Evolutionary conservation across 64 coral and sea anemone genomes (phyloP), one percentile per base, ranked within the genome.

Genomic region (Platygyra sinensis): DNA sequence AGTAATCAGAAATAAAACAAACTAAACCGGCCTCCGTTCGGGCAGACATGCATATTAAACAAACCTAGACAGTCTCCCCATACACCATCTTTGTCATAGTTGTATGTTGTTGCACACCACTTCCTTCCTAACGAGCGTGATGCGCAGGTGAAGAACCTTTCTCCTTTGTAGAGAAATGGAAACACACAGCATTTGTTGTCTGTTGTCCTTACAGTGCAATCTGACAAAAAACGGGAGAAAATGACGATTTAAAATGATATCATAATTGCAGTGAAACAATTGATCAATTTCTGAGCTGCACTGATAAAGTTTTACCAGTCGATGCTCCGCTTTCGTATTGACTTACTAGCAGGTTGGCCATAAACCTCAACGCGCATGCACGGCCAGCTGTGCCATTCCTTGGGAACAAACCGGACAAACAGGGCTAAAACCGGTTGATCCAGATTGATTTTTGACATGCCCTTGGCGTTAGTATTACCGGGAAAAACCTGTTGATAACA

Each of bases 321-420:
- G 2, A n/a, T 25, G 2, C 22, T 27, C 42, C 7, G 1, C 7
- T 46, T 5, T 6, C 42, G 42, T 46, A 46, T 46, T 65, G 60
- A 83, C 80, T 92, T 87, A 52, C 83, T 76, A 3, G 60, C 39
- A 52, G 79, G 90, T 65, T 71, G n/a, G 30, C 90, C 90, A 73
- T 92, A 92, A 13, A 92, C 74, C 52, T 92, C 90, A 18, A 92
- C 83, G 20, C 90, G 83, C 90, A 92, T 92, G 63, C 82, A 87
- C 38, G 90, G 90, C 64, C 63, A 83, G 19, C 64, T 67, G 60
- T 59, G 55, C 82, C 83, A 92, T 72, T 78, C 52, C 33, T 71
- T 76, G 16, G 83, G 83, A 52, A 72, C 39, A 87, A 92, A 87
- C 27, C 90, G 82, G 59, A 92, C 75, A 65, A 92, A 92, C 74